phyloP scores from a whole-genome alignment of 2,888 invertebrate species.

The Standfussiana lucernea region DNA sequence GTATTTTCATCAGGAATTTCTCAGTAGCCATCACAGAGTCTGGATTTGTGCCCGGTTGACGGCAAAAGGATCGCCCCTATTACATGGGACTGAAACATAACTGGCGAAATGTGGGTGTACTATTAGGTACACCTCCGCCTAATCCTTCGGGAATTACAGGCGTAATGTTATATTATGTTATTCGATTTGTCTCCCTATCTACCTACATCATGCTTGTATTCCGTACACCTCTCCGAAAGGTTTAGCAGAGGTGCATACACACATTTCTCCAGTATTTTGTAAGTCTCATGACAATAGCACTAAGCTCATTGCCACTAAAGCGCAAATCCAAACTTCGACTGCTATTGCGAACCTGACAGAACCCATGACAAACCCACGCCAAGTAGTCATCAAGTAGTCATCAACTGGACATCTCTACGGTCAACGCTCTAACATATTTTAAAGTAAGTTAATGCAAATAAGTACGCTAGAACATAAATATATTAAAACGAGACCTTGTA shows the following conservation, averaged over 20 bases:
- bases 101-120: too few relatives aligned
- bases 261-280: background rate
- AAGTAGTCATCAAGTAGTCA: background rate
- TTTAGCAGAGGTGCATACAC: background rate
- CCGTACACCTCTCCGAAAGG: too few relatives aligned
- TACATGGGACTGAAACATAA: too few relatives aligned
- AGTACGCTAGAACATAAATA: slow-evolving; percentile 56
- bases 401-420: too few relatives aligned
- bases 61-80: too few relatives aligned
- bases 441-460: slow-evolving; percentile 62
- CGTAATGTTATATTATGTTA: too few relatives aligned
- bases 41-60: too few relatives aligned
- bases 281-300: background rate
- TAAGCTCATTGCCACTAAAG: background rate
- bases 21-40: too few relatives aligned
- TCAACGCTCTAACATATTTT: slow-evolving; percentile 38
- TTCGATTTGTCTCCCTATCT: slow-evolving; percentile 22
- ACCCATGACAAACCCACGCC: background rate
- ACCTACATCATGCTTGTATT: background rate
- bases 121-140: too few relatives aligned
- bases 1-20: too few relatives aligned
- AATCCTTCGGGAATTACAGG: too few relatives aligned
- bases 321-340: rapidly evolving
- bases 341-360: background rate
- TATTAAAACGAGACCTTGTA: slow-evolving; percentile 54